Percentiles rank a stretch among this genome's conserved stretches.
These are phyloP conservation scores for Halichoerus grypus DNA, from an alignment of 2,113 vertebrate genomes.

Conservation along the genomic window DNA sequence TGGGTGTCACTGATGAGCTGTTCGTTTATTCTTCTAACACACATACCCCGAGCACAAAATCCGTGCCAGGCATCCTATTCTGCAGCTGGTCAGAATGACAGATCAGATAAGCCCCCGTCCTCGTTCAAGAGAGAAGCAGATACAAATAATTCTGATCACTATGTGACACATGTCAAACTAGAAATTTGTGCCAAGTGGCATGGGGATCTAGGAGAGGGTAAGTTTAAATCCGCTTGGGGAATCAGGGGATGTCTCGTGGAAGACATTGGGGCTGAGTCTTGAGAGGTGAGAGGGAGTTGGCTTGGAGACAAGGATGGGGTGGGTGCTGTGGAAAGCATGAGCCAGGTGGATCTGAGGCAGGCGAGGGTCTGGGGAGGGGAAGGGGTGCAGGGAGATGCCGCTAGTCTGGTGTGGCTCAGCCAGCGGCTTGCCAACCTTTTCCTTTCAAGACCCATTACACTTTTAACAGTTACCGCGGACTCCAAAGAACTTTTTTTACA, in stretches of 20 bases:
- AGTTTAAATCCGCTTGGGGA: too few species aligned
- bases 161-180: background rate
- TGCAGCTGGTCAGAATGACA: background rate
- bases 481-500: background rate
- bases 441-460: too few species aligned
- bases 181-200: background rate
- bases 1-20: background rate
- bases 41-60: too few species aligned
- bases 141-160: background rate
- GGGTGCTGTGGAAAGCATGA: fast-evolving
- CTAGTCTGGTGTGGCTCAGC: fast-evolving
- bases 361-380: too few species aligned
- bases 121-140: background rate
- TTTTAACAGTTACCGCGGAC: background rate
- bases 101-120: too few species aligned
- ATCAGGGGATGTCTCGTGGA: fast-evolving
- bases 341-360: fast-evolving
- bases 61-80: background rate
- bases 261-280: fast-evolving
- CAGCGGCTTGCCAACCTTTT: background rate
- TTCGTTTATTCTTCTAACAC: background rate
- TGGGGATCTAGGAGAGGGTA: background rate
- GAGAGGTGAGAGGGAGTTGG: background rate
- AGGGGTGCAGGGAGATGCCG: fast-evolving
- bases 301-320: background rate